phyloP scores from a whole-genome alignment of 1,140 invertebrate species.

The Hyposmocoma kahamanoa region DNA sequence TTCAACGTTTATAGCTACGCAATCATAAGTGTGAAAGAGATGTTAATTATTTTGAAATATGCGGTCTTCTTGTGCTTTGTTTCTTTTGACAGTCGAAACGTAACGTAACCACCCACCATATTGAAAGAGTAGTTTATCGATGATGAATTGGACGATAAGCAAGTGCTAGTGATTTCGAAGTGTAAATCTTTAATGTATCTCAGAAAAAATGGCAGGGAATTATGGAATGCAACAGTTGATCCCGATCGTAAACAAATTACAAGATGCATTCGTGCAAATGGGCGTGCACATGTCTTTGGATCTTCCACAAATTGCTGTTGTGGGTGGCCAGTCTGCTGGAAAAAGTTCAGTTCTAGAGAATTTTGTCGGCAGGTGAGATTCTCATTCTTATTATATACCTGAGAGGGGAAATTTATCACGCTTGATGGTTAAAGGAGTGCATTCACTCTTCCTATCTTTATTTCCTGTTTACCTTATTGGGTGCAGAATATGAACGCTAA shows the following conservation, averaged over 20 bases:
- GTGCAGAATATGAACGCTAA: background rate
- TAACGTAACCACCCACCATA: slow-evolving; percentile 60
- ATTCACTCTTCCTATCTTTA: background rate
- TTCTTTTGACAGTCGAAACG: slow-evolving; percentile 18
- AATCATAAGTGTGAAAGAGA: background rate
- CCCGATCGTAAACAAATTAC: slow-evolving; percentile 97
- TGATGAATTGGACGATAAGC: slow-evolving; percentile 56
- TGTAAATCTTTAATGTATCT: slow-evolving; percentile 56
- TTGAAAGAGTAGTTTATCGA: slow-evolving; percentile 69
- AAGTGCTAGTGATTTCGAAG: slow-evolving; percentile 50
- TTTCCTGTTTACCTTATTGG: background rate
- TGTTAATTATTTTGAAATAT: background rate
- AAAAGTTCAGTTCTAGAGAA: slow-evolving; percentile 99
- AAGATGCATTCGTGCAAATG: slow-evolving; percentile 98
- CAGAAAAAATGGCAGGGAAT: slow-evolving; percentile 79
- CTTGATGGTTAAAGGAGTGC: no score
- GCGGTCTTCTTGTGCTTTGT: background rate
- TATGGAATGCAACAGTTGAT: slow-evolving; percentile 97
- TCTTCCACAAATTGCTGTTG: slow-evolving; percentile 98
- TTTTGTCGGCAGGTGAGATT: slow-evolving; percentile 96
- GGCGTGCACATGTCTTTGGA: slow-evolving; percentile 97
- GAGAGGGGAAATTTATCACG: no score
- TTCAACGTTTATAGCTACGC: no score
- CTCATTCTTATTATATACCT: no score
- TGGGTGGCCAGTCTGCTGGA: slow-evolving; percentile 98